These are phyloP conservation scores for Phania funesta DNA, from an alignment of 2,888 invertebrate species.

Conservation along the genomic window DNA sequence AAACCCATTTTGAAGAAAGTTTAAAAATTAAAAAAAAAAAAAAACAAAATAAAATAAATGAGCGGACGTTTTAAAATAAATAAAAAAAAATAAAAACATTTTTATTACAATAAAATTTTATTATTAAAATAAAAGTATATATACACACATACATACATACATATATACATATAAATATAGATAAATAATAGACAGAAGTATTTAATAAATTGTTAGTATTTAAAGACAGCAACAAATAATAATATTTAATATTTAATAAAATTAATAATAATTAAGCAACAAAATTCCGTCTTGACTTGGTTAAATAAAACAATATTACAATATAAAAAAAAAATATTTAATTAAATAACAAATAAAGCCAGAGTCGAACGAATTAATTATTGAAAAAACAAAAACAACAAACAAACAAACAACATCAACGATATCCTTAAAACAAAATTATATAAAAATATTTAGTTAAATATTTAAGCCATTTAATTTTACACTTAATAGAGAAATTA, in stretches of 20 bases:
- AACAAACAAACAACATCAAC: constrained; percentile 33
- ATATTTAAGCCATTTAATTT: constrained; percentile 53
- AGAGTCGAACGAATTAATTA: constrained; percentile 64
- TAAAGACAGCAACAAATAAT: constrained; percentile 35
- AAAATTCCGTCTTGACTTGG: constrained; percentile 73
- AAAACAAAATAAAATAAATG: constrained; percentile 4
- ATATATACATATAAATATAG: constrained; percentile 61
- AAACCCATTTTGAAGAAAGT: constrained; percentile 49
- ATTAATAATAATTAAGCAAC: constrained; percentile 66
- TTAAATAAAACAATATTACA: constrained; percentile 65
- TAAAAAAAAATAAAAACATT: constrained; percentile 36
- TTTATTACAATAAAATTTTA: constrained; percentile 66
- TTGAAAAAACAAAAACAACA: constrained; percentile 39
- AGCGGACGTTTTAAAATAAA: constrained; percentile 37
- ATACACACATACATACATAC: constrained; percentile 56
- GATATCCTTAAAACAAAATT: constrained; percentile 31
- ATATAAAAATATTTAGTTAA: constrained; percentile 57
- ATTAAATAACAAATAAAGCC: constrained; percentile 19
- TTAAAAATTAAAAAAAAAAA: constrained; percentile 5
- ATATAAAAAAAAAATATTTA: background rate
- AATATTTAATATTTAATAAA: constrained; percentile 35
- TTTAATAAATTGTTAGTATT: constrained; percentile 56
- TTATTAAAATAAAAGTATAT: constrained; percentile 59
- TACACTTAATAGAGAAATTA: constrained; percentile 4
- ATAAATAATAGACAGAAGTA: constrained; percentile 57